These are phyloP conservation scores for Pangasius macronema DNA, from an alignment of 2,797 vertebrate species.

Conservation along the genomic window DNA sequence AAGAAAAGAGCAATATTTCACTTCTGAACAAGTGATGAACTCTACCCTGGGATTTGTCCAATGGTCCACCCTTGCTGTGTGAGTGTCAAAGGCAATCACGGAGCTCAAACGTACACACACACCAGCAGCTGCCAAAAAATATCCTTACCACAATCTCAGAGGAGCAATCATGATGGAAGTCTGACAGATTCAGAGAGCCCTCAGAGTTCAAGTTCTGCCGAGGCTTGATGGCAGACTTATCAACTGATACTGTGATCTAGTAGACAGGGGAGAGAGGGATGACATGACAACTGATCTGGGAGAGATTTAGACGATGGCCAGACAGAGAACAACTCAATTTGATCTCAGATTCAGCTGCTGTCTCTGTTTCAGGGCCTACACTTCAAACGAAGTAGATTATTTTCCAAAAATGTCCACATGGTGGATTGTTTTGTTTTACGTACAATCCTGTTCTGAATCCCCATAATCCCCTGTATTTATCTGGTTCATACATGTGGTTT, in stretches of 20 bases:
- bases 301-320: slow-evolving; percentile 33
- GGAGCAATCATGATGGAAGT: slow-evolving; percentile 44
- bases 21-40: slow-evolving; percentile 18
- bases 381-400: neutral
- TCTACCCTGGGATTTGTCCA: slow-evolving; percentile 36
- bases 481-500: neutral
- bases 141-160: slow-evolving; percentile 41
- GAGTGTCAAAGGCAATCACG: slow-evolving; percentile 36
- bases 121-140: slow-evolving; percentile 27
- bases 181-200: slow-evolving; percentile 44
- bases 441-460: neutral
- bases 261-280: slow-evolving; percentile 7
- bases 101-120: slow-evolving; percentile 26
- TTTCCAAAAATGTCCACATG: neutral
- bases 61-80: slow-evolving; percentile 22
- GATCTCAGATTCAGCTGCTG: slow-evolving; percentile 1
- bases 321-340: slow-evolving; percentile 38
- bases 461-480: neutral
- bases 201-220: slow-evolving; percentile 32
- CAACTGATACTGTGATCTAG: slow-evolving; percentile 41
- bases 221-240: slow-evolving; percentile 28
- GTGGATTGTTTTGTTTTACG: neutral
- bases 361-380: neutral
- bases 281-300: slow-evolving; percentile 48
- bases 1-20: slow-evolving; percentile 30